Base-by-base conservation (phyloP, 2,797 vertebrate genomes). In the Acestrorhynchus altus region DNA sequence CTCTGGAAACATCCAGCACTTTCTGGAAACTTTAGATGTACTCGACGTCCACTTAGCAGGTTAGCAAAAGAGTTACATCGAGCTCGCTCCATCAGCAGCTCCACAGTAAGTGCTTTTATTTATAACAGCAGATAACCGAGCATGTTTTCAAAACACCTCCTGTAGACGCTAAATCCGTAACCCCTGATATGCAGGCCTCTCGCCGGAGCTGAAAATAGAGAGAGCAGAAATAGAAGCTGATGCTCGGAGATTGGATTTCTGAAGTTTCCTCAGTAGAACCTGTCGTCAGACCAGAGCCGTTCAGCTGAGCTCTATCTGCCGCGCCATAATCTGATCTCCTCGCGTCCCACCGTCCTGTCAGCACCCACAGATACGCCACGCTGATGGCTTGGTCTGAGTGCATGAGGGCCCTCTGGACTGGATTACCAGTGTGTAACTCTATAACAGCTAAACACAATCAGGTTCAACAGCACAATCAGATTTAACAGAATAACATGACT, bases 401-500 rank as follows among this genome's bases (percentile, higher is more conserved):
- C 60, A 67, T 26, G 12, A 31, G 42, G 35, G 15, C 18, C 46
- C 26, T 83, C 46, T 72, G 64, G 12, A 49, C 24, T 35, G 42
- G 44, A 72, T 54, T 56, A 73, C 51, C 64, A 20, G 39, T 28
- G 49, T 9, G 13, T 39, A 75, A 59, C 65, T 59, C 56, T 18
- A 56, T 71, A 68, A 64, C 65, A 20, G 49, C 24, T 26, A 65
- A 81, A 81, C 66, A 18, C 76, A 84, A 84, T 81, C 83, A 77
- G 68, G 20, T 61, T 79, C 26, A 52, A 65, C 49, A 13, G 35
- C 5, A 13, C 24, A 84, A 81, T 81, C 71, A 0, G 59, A 81
- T 81, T 84, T 84, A 28, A 59, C 65, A 70, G 46, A 57, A 42
- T 51, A 74, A 65, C 46, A 65, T 5, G 39, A 74, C 42, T 28